phyloP scores from a whole-genome alignment of 2,113 vertebrate genomes.

The Rafetus swinhoei region DNA sequence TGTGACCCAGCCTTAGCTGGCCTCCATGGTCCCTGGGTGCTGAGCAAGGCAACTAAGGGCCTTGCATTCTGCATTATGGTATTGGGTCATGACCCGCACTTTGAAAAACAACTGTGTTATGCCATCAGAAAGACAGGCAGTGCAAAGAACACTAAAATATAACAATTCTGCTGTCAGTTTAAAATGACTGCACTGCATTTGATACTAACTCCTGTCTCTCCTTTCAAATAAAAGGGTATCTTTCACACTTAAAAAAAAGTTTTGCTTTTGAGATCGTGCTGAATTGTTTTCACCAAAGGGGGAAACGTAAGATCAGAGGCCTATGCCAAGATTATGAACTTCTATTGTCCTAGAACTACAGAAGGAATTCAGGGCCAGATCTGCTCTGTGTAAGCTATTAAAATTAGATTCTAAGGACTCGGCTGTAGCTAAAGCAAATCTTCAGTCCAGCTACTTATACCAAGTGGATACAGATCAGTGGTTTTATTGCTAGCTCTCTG shows the following conservation, averaged over 20 bases:
- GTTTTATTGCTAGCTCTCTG: not conserved
- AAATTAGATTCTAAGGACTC: constrained; percentile 56
- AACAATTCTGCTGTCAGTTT: not conserved
- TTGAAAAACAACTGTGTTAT: no score
- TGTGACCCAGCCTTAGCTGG: no score
- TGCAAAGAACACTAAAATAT: not conserved
- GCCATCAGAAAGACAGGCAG: not conserved
- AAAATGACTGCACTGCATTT: not conserved
- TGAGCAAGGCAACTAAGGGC: no score
- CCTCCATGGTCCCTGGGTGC: no score
- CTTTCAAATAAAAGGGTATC: not conserved
- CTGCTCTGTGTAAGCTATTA: constrained; percentile 73
- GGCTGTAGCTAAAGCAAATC: constrained; percentile 67
- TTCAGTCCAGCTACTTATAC: constrained; percentile 55
- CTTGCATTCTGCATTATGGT: no score
- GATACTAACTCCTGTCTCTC: not conserved
- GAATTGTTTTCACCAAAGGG: not conserved
- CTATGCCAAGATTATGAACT: constrained; percentile 53
- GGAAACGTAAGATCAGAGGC: constrained; percentile 38
- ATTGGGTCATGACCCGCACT: no score
- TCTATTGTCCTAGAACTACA: constrained; percentile 54
- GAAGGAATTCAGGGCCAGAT: constrained; percentile 66
- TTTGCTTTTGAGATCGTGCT: not conserved
- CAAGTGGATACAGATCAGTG: constrained; percentile 60
- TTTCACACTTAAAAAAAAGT: not conserved